These are phyloP conservation scores for Desoria tigrina DNA, from an alignment of 2,888 invertebrate species.

Conservation along the genomic window DNA sequence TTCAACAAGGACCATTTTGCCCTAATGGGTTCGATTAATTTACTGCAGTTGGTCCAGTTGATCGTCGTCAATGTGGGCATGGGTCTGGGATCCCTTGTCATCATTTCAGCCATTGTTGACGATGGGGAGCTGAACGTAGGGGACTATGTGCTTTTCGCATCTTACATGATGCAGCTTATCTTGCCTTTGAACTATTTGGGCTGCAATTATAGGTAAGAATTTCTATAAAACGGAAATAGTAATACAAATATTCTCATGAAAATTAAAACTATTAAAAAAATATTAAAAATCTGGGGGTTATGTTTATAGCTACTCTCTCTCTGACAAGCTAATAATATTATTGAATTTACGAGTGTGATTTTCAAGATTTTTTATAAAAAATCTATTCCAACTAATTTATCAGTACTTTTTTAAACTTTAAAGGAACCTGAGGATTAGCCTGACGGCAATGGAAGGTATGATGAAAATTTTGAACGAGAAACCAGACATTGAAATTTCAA, in stretches of 20 bases:
- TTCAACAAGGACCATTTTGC: slow-evolving; percentile 60
- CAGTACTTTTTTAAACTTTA: not conserved
- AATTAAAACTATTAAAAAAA: no score
- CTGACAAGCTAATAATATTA: no score
- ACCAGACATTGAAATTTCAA: slow-evolving; percentile 55
- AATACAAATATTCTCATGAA: not conserved
- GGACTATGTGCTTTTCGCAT: slow-evolving; percentile 63
- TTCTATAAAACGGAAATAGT: no score
- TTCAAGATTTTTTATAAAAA: not conserved
- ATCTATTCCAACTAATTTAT: not conserved
- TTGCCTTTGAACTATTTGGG: slow-evolving; percentile 63
- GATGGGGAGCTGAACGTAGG: slow-evolving; percentile 59
- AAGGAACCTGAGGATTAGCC: slow-evolving; percentile 18
- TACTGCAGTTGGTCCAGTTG: slow-evolving; percentile 61
- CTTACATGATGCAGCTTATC: slow-evolving; percentile 62
- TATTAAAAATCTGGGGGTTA: not conserved
- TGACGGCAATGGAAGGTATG: slow-evolving; percentile 21
- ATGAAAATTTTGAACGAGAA: slow-evolving; percentile 22
- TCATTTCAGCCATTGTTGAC: slow-evolving; percentile 59
- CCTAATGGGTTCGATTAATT: slow-evolving; percentile 58
- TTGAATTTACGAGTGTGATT: not conserved
- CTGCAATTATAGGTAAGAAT: slow-evolving; percentile 61
- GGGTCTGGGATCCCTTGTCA: slow-evolving; percentile 59
- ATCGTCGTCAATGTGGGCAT: slow-evolving; percentile 60
- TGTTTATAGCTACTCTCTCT: no score